Evolutionary conservation across 1,140 invertebrate species (phyloP), one percentile per base, ranked within the genome.

Genomic region (Meteorus sp.): DNA sequence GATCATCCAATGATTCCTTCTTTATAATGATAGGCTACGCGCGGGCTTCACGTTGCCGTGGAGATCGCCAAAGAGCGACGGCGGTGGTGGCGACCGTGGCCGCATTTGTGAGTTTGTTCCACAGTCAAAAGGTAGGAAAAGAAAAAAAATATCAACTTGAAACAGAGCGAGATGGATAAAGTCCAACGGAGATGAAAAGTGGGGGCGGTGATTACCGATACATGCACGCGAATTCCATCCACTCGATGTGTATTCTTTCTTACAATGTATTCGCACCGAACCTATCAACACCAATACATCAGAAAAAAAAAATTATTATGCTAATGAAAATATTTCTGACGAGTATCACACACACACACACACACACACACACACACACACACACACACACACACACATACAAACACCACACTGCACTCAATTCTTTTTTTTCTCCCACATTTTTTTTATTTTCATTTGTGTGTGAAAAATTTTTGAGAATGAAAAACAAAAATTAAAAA

Each of bases 1-100:
- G 77, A 80, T 78, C 77, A 80, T 79, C 78, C 78, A 79, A 80
- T 80, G 78, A 80, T 79, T 79, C 72, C 78, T 79, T 79, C 78
- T 79, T 75, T 80, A 79, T 79, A 80, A 80, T 79, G 78, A 80
- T 78, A 79, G 78, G 71, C 70, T 76, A 68, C 70, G 70, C n/a
- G n/a, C n/a, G n/a, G n/a, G 61, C 72, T 73, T 67, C 61, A 62
- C 59, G 63, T 64, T 64, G 47, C 61, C 63, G 62, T 59, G 60
- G 64, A 54, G 55, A 56, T 56, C 48, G 56, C 53, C 29, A 37
- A 35, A 45, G 33, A 44, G 60, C 41, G 44, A 48, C 51, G 50
- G 55, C 50, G 51, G 45, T 25, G n/a, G 4, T 6, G 17, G 45
- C 50, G 56, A 56, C 2, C 22, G 31, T 50, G 45, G 55, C 22